Evolutionary conservation across 2,113 vertebrate species (phyloP).

Genomic region (Elephantulus edwardii): DNA sequence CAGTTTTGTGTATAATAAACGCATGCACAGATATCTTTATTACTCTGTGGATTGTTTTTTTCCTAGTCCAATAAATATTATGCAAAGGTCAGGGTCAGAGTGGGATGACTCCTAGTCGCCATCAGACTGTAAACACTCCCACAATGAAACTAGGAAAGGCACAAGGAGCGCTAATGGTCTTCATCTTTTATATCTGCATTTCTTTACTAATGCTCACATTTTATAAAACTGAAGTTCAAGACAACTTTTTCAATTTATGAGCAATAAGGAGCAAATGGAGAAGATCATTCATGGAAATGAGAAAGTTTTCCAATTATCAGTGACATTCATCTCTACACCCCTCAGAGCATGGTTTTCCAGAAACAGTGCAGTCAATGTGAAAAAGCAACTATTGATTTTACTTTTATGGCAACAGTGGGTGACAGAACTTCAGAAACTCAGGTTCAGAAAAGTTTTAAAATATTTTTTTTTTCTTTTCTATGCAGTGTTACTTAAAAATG

Average conservation of each 20-base stretch:
- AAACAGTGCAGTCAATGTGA: conserved; percentile 44
- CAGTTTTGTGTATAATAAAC: conserved; percentile 52
- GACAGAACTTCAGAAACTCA: conserved; percentile 37
- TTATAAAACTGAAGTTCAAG: conserved; percentile 73
- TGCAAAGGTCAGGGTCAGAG: conserved; percentile 73
- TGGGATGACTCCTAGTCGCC: conserved; percentile 65
- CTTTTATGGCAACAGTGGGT: conserved; percentile 52
- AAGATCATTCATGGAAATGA: conserved; percentile 82
- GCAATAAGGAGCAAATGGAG: conserved; percentile 75
- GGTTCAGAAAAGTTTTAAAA: neutral
- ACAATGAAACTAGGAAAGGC: conserved; percentile 44
- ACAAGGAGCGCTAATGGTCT: conserved; percentile 61
- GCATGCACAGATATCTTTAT: conserved; percentile 18
- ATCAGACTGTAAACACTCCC: conserved; percentile 67
- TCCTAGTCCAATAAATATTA: conserved; percentile 56
- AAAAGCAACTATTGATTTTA: conserved; percentile 79
- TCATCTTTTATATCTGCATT: conserved; percentile 62
- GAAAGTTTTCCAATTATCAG: conserved; percentile 76
- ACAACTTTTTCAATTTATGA: conserved; percentile 81
- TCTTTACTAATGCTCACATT: conserved; percentile 63
- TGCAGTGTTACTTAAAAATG: neutral
- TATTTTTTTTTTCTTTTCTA: neutral
- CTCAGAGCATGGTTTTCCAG: conserved; percentile 65
- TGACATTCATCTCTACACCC: conserved; percentile 76
- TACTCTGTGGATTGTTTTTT: conserved; percentile 61